These are phyloP conservation scores for Tryphoninae sp. DNA, from an alignment of 2,888 invertebrate species.

Conservation along the genomic window DNA sequence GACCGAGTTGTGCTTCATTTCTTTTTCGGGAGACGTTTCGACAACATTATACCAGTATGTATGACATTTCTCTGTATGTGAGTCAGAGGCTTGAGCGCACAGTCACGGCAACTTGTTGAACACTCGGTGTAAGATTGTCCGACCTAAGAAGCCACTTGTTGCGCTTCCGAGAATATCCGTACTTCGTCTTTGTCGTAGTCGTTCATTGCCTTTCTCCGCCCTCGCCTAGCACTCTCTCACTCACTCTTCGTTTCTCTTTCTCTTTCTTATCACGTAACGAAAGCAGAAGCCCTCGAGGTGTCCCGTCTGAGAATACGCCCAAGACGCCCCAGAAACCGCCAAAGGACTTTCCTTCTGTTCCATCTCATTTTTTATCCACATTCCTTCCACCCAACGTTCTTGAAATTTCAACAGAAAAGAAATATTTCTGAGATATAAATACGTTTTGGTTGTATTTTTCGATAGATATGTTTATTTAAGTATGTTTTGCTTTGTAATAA, in stretches of 20 bases:
- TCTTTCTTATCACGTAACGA: slow-evolving; percentile 23
- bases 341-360: slow-evolving; percentile 54
- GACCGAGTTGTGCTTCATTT: slow-evolving; percentile 47
- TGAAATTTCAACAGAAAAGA: slow-evolving; percentile 14
- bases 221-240: background rate
- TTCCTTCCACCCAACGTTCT: slow-evolving; percentile 25
- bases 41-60: background rate
- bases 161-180: slow-evolving; percentile 60
- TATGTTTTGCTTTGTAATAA: too few relatives aligned
- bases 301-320: slow-evolving; percentile 73
- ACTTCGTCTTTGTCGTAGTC: slow-evolving; percentile 61
- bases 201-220: slow-evolving; percentile 54
- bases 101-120: slow-evolving; percentile 77
- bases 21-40: slow-evolving; percentile 37
- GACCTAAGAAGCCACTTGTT: slow-evolving; percentile 81
- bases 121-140: slow-evolving; percentile 76
- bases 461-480: too few relatives aligned
- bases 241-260: background rate
- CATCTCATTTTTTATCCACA: slow-evolving; percentile 17
- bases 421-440: background rate
- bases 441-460: too few relatives aligned
- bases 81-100: slow-evolving; percentile 25
- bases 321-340: slow-evolving; percentile 55
- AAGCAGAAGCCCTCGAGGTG: slow-evolving; percentile 64
- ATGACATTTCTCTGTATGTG: background rate